Evolutionary conservation across 1,140 invertebrate species (phyloP).

Genomic region (Drosophila pruinosa): DNA sequence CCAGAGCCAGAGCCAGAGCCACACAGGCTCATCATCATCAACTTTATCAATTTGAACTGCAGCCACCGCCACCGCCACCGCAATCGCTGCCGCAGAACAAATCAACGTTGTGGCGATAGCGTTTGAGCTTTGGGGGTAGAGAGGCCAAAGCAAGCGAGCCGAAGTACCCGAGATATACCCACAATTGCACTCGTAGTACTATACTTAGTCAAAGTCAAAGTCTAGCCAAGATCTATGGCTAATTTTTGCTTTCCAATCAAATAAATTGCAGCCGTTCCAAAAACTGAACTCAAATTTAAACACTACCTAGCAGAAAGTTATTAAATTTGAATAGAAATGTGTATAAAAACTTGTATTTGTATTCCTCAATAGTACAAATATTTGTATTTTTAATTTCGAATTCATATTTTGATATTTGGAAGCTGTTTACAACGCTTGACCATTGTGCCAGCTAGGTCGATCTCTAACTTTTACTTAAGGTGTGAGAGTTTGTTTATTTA

Average conservation of each 20-base stretch:
- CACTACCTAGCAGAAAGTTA: too few relatives aligned
- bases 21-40: not conserved
- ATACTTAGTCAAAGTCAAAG: not conserved
- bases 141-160: not conserved
- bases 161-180: not conserved
- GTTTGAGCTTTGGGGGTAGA: conserved; percentile 24
- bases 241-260: not conserved
- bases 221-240: not conserved
- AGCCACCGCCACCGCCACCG: not conserved
- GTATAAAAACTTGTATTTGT: too few relatives aligned
- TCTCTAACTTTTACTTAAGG: not conserved
- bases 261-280: not conserved
- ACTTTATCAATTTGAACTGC: conserved; percentile 33
- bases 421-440: too few relatives aligned
- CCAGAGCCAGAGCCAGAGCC: not conserved
- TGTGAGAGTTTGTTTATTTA: not conserved
- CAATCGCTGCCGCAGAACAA: not conserved
- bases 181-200: not conserved
- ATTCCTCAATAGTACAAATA: not conserved
- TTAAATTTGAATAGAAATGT: too few relatives aligned
- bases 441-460: not conserved
- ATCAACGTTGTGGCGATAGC: conserved; percentile 26
- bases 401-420: too few relatives aligned
- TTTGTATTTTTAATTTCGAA: too few relatives aligned
- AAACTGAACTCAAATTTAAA: too few relatives aligned